These are phyloP conservation scores for Cremastinae sp. DNA, from an alignment of 2,888 invertebrate species.

Conservation along the genomic window DNA sequence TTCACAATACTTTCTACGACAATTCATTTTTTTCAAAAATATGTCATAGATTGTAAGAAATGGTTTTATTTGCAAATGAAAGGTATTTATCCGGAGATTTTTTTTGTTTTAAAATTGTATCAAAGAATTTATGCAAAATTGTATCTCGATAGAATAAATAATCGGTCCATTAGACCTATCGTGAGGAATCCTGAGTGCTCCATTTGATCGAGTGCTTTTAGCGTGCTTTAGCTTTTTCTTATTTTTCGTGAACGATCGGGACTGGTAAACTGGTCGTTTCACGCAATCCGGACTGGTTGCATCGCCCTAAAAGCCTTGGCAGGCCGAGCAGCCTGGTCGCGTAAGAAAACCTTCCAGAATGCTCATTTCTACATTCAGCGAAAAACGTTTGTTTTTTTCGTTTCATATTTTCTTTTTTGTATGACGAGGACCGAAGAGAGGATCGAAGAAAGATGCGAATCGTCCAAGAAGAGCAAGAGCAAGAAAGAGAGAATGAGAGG, in stretches of 20 bases:
- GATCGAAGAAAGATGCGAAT: not conserved
- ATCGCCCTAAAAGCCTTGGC: constrained; percentile 31
- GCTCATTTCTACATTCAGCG: constrained; percentile 29
- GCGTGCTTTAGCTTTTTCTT: not conserved
- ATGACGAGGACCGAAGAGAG: not conserved
- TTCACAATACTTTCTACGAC: not conserved
- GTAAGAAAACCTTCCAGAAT: constrained; percentile 45
- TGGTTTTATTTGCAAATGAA: too few relatives aligned
- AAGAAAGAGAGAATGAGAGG: constrained; percentile 3
- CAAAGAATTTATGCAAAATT: too few relatives aligned
- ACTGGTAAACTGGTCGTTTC: constrained; percentile 4
- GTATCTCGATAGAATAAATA: not conserved
- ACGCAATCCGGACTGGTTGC: constrained; percentile 6
- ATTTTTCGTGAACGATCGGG: not conserved
- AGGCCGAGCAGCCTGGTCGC: constrained; percentile 20
- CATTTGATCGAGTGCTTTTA: not conserved
- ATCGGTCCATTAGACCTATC: not conserved
- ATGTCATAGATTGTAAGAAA: too few relatives aligned
- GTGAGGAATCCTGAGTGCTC: not conserved
- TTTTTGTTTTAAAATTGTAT: too few relatives aligned
- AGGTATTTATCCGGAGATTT: too few relatives aligned
- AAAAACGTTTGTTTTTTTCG: constrained; percentile 16
- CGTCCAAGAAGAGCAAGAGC: not conserved
- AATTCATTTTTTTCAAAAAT: too few relatives aligned
- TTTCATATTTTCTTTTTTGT: not conserved